These are phyloP conservation scores for Myotis lucifugus DNA, from an alignment of 2,113 vertebrate genomes.

Conservation along the genomic window DNA sequence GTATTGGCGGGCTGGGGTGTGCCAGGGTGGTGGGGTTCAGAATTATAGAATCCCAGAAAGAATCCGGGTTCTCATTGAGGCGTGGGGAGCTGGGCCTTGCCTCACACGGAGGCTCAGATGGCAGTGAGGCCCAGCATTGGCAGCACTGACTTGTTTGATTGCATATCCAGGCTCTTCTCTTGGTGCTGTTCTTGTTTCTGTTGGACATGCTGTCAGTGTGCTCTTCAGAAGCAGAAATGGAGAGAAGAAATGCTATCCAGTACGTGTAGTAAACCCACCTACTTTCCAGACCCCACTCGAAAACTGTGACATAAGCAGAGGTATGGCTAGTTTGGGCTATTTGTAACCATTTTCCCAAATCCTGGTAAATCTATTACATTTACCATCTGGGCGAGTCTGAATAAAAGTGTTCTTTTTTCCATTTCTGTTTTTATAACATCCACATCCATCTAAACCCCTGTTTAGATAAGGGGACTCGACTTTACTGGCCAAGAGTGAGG, in stretches of 20 bases:
- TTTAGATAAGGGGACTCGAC: conserved; percentile 62
- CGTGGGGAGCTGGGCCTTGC: background rate
- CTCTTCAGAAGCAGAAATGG: background rate
- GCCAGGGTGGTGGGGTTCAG: background rate
- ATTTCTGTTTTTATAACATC: conserved; percentile 55
- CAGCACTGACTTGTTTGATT: background rate
- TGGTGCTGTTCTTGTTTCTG: background rate
- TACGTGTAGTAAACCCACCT: background rate
- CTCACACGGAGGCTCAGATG: background rate
- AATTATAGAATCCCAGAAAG: background rate
- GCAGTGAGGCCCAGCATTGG: background rate
- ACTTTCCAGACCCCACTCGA: background rate
- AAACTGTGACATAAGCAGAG: background rate
- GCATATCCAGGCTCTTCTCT: background rate
- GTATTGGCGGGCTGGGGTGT: no score
- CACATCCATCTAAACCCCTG: conserved; percentile 41
- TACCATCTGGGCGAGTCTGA: background rate
- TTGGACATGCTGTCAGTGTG: background rate
- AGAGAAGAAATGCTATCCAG: background rate
- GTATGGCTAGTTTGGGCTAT: background rate
- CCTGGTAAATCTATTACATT: background rate
- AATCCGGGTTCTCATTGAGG: no score
- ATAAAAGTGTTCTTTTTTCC: background rate
- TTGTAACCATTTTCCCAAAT: conserved; percentile 6
- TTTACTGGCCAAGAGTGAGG: conserved; percentile 62